These are phyloP conservation scores for Kobus ellipsiprymnus DNA, from an alignment of 2,113 vertebrate species.

Conservation along the genomic window DNA sequence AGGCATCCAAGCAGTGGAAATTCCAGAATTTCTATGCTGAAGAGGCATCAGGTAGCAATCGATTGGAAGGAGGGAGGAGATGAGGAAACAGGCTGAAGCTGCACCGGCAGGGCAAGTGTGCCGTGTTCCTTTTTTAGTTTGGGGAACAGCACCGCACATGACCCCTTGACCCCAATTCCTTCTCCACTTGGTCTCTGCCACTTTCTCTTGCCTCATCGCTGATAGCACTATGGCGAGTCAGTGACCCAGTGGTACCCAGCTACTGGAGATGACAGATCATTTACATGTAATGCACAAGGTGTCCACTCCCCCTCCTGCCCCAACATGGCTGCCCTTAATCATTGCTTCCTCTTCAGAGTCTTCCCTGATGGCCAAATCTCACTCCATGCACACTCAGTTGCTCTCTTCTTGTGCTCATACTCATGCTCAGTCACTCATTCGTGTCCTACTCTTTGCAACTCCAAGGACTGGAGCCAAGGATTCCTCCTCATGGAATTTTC, in stretches of 20 bases:
- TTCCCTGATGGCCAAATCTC: no score
- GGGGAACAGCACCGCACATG: neutral
- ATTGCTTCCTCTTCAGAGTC: neutral
- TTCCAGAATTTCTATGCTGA: neutral
- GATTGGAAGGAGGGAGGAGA: neutral
- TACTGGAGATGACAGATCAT: neutral
- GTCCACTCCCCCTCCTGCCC: neutral
- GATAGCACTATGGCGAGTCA: fast-evolving
- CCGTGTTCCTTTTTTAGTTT: neutral
- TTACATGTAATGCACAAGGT: neutral
- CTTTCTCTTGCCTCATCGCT: neutral
- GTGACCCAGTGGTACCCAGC: no score
- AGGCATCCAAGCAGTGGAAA: neutral
- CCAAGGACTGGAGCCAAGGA: neutral
- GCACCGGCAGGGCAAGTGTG: neutral
- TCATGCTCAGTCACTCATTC: neutral
- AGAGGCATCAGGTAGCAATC: neutral
- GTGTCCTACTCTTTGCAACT: neutral
- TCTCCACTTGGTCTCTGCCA: neutral
- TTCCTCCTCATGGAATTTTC: neutral
- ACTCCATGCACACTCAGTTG: fast-evolving
- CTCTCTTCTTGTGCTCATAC: neutral
- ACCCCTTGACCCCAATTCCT: neutral
- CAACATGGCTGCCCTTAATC: neutral
- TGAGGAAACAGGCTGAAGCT: neutral